Base-by-base conservation (phyloP, 2,797 vertebrate species). In the Myotis pilosus region DNA sequence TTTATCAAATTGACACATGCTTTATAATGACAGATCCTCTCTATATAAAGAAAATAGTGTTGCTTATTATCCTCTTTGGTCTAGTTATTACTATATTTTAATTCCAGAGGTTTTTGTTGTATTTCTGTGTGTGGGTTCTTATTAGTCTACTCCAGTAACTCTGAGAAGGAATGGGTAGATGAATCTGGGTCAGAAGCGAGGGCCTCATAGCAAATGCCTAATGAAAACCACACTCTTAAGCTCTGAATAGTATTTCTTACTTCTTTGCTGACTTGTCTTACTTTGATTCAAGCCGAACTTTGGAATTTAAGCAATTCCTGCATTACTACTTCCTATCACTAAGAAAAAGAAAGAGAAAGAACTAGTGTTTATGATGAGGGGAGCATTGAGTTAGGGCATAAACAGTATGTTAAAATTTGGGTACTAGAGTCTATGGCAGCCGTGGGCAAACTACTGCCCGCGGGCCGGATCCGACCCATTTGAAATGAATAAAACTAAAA, bases 201-300 rank as follows among this genome's bases (percentile, higher is more conserved):
- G 36, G 19, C 20, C 0, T n/a, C 44, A 16, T 8, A 55, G 20
- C 28, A n/a, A 86, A 64, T 80, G 89, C 69, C 55, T 78, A 76
- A 95, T 80, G 66, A 68, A 78, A 87, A 64, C 28, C 2, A 2
- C 5, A 23, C 9, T 80, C 28, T 49, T 49, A 51, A 74, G 6
- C 20, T 72, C 2, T 53, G 19, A 81, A 16, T 38, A 47, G 28
- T 28, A 68, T 95, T 91, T 92, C 49, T 85, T 71, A 84, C 71
- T 33, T 90, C 30, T 74, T 44, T 57, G 11, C 22, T n/a, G 20
- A 66, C 72, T 87, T 78, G 47, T 44, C n/a, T 89, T 94, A 72
- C 17, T 93, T 83, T 80, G 60, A 87, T 47, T 76, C 49, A 88
- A 74, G 20, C 41, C 41, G 76, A 51, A 57, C 92, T 93, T 94